These are phyloP conservation scores for Cantharis rustica DNA, from an alignment of 2,888 invertebrate species.

Conservation along the genomic window DNA sequence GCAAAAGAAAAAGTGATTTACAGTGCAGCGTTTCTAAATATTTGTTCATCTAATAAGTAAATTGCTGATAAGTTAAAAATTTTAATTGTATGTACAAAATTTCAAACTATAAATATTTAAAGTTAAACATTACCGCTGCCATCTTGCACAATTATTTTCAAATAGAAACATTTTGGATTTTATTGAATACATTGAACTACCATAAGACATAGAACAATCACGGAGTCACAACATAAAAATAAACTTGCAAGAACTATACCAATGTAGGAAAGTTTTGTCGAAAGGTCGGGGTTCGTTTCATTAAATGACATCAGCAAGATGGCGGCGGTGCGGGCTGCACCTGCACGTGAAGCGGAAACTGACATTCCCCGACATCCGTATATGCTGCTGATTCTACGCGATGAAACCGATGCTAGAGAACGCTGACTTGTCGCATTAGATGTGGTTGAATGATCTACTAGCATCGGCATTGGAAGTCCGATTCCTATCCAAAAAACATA, in stretches of 20 bases:
- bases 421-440: constrained; percentile 58
- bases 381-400: constrained; percentile 62
- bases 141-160: constrained; percentile 55
- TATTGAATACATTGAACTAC: not conserved
- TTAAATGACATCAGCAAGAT: constrained; percentile 94
- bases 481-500: constrained; percentile 29
- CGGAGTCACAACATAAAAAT: not conserved
- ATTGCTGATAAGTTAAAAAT: not conserved
- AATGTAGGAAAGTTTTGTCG: constrained; percentile 32
- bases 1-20: not conserved
- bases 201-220: not conserved
- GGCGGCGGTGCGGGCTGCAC: constrained; percentile 92
- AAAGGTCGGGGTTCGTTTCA: constrained; percentile 57
- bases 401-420: constrained; percentile 58
- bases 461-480: constrained; percentile 57
- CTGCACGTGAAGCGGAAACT: constrained; percentile 84
- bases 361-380: constrained; percentile 68
- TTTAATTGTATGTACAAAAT: not conserved
- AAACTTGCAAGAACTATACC: constrained; percentile 26
- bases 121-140: constrained; percentile 55
- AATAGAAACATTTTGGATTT: not conserved
- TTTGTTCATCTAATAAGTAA: not conserved
- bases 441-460: constrained; percentile 54
- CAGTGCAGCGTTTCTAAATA: not conserved
- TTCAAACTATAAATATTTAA: not conserved